Evolutionary conservation across 1,140 invertebrate species (phyloP).

Genomic region (Venustaconcha ellipsiformis): DNA sequence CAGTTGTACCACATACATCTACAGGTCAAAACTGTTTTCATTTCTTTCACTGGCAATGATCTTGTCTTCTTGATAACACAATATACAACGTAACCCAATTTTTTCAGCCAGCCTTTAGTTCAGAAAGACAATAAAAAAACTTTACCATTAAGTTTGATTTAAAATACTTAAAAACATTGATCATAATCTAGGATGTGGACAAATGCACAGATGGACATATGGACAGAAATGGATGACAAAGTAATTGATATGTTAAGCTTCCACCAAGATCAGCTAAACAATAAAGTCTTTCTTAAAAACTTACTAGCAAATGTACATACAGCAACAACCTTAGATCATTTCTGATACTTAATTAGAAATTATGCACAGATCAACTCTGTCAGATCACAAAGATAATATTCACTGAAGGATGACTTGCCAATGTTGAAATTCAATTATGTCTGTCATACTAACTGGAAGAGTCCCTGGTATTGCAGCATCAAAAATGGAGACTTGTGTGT

Average conservation of each 20-base stretch:
- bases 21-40: too few species aligned
- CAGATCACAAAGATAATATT: neutral
- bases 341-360: neutral
- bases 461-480: constrained; percentile 95
- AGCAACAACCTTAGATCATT: neutral
- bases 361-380: neutral
- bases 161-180: too few species aligned
- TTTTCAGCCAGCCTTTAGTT: too few species aligned
- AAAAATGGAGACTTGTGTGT: constrained; percentile 87
- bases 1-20: too few species aligned
- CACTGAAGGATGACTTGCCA: neutral
- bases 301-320: neutral
- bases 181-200: too few species aligned
- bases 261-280: neutral
- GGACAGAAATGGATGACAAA: too few species aligned
- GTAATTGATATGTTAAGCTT: neutral
- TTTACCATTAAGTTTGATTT: too few species aligned
- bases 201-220: too few species aligned
- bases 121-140: too few species aligned
- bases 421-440: neutral
- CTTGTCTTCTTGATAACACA: too few species aligned
- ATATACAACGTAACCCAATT: too few species aligned
- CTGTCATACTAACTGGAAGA: constrained; percentile 78
- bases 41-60: too few species aligned
- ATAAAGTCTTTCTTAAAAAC: neutral